phyloP scores from a whole-genome alignment of 1,140 invertebrate species.

The Triops longicaudatus region DNA sequence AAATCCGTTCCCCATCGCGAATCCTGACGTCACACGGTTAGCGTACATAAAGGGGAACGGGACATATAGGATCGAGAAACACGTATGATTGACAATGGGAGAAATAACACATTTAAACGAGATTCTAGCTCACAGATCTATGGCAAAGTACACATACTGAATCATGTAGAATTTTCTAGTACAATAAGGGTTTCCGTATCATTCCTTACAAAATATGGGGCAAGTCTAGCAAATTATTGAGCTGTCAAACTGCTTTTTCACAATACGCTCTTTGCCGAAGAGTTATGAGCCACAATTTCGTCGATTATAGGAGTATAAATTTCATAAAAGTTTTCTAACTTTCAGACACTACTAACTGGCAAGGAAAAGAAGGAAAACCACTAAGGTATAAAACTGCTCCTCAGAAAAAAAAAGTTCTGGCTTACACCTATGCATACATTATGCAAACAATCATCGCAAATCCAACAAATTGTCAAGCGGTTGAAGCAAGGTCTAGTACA shows the following conservation, averaged over 20 bases:
- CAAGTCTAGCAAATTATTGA: not conserved
- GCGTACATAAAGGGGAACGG: not conserved
- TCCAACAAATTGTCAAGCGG: conserved; percentile 8
- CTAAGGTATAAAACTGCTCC: not conserved
- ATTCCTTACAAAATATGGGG: not conserved
- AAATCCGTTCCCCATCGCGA: not conserved
- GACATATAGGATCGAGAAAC: not conserved
- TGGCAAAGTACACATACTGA: not conserved
- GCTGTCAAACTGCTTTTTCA: not conserved
- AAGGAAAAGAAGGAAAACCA: not conserved
- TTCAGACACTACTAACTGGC: not conserved
- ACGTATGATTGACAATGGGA: not conserved
- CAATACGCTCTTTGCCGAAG: not conserved
- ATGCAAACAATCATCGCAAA: not conserved
- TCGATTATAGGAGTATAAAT: not conserved
- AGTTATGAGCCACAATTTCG: not conserved
- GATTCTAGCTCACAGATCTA: conserved; percentile 15
- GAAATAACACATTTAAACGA: not conserved
- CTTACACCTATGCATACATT: not conserved
- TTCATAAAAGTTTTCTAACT: not conserved
- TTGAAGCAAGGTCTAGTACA: not conserved
- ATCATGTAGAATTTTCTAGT: not conserved
- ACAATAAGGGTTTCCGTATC: not conserved
- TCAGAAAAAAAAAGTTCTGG: not conserved
- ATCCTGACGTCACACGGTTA: not conserved